Conservation (phyloP, 2,797 vertebrate species). For the Spheniscus humboldti region DNA sequence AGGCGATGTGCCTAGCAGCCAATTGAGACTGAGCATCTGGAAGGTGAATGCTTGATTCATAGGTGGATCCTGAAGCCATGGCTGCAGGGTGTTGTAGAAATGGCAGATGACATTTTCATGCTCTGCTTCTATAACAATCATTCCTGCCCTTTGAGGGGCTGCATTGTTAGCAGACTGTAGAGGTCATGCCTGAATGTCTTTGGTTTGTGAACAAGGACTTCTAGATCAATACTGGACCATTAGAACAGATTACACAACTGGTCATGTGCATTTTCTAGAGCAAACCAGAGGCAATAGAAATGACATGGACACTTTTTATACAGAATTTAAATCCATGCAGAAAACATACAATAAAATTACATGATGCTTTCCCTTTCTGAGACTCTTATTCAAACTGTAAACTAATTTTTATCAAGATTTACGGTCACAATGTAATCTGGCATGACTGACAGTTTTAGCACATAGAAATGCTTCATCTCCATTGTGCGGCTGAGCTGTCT, state of each 20-base stretch:
- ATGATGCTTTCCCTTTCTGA: not conserved
- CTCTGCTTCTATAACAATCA: not conserved
- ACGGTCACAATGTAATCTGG: not conserved
- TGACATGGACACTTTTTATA: not conserved
- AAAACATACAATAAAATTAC: not conserved
- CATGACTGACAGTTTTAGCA: not conserved
- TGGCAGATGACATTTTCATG: constrained; percentile 9
- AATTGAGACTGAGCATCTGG: not conserved
- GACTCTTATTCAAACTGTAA: not conserved
- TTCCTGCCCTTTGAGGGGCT: not conserved
- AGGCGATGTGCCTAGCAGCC: not conserved
- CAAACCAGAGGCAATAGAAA: not conserved
- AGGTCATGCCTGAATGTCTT: not conserved
- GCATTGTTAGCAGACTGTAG: not conserved
- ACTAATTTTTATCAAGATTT: not conserved
- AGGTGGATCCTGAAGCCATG: not conserved
- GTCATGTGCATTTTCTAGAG: not conserved
- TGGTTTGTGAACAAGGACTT: not conserved
- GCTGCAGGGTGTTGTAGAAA: not conserved
- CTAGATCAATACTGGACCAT: not conserved
- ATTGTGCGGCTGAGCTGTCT: not conserved
- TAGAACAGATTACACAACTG: not conserved
- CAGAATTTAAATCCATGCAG: not conserved
- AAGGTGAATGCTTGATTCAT: not conserved
- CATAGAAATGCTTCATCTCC: not conserved